These are phyloP conservation scores for Corythaixoides concolor DNA, from an alignment of 2,113 vertebrate genomes.

Conservation along the genomic window DNA sequence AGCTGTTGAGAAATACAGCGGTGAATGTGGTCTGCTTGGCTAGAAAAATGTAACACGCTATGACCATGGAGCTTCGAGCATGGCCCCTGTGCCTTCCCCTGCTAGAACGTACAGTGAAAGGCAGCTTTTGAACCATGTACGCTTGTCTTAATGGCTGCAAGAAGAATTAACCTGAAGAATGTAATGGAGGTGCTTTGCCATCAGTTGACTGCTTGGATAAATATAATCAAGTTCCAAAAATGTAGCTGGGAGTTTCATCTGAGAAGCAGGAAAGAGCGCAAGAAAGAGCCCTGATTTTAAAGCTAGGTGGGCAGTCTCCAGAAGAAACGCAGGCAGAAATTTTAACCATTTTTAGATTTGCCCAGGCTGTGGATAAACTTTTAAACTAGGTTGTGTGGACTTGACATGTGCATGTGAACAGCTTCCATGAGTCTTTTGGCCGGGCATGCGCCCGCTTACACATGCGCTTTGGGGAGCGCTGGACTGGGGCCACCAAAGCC, in stretches of 20 bases:
- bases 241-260: accelerated
- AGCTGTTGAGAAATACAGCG: constrained; percentile 8
- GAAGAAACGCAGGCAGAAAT: background rate
- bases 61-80: background rate
- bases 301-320: background rate
- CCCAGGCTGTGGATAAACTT: background rate
- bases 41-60: accelerated
- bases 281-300: background rate
- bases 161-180: background rate
- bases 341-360: background rate
- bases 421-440: background rate
- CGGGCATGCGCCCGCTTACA: background rate
- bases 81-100: background rate
- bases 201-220: background rate
- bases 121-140: background rate
- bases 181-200: background rate
- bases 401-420: background rate
- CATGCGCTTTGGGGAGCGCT: accelerated
- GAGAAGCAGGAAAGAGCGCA: accelerated
- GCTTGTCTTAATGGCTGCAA: background rate
- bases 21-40: constrained; percentile 1
- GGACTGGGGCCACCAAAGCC: background rate
- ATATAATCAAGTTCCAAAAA: background rate
- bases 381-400: background rate
- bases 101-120: background rate